These are phyloP conservation scores for Gastrophryne carolinensis DNA, from an alignment of 2,797 vertebrate genomes.

Conservation along the genomic window DNA sequence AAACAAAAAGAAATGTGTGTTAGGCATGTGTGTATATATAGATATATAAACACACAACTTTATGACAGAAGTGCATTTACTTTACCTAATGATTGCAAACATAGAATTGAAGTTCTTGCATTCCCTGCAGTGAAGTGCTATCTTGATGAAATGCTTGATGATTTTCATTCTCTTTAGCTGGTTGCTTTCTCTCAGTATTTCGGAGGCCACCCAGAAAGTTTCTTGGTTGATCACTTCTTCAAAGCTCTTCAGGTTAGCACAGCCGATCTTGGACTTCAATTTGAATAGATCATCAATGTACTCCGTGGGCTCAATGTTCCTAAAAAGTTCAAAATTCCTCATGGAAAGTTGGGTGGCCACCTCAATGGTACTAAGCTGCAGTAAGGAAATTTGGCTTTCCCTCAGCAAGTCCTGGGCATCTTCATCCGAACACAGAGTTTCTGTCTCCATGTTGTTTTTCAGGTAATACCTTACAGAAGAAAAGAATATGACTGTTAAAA, in stretches of 20 bases:
- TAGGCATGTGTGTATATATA: too few relatives aligned
- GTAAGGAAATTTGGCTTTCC: conserved; percentile 88
- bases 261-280: conserved; percentile 82
- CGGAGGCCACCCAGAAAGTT: conserved; percentile 97
- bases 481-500: neutral
- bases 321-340: conserved; percentile 94
- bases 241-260: conserved; percentile 90
- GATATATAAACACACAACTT: too few relatives aligned
- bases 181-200: conserved; percentile 92
- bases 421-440: conserved; percentile 95
- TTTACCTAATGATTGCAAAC: conserved; percentile 98
- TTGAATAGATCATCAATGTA: conserved; percentile 98
- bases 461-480: conserved; percentile 85
- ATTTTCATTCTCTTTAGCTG: conserved; percentile 98
- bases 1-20: too few relatives aligned
- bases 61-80: neutral
- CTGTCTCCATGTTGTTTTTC: conserved; percentile 99
- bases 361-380: conserved; percentile 95
- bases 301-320: conserved; percentile 95
- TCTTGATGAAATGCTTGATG: conserved; percentile 97
- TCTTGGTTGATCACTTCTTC: conserved; percentile 98
- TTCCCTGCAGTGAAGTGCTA: conserved; percentile 93
- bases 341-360: conserved; percentile 96
- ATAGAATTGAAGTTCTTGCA: conserved; percentile 99
- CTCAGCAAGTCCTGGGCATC: conserved; percentile 93